Percentiles rank a stretch among this genome's conserved stretches.
phyloP scores from a whole-genome alignment of 2,888 invertebrate species.

The Pollenia labialis region DNA sequence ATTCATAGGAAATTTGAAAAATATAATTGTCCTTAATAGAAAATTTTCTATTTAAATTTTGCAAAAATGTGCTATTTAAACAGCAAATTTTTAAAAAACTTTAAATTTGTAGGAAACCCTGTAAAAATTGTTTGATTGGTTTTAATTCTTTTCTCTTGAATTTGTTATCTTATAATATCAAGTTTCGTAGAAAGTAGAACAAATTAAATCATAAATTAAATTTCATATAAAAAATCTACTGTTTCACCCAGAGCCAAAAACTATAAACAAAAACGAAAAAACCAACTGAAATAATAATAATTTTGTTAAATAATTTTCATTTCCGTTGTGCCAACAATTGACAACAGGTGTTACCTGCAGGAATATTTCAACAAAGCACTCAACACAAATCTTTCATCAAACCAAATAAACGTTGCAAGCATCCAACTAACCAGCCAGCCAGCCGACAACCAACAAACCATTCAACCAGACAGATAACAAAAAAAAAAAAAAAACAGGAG shows the following conservation, averaged over 20 bases:
- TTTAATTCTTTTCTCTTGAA: not conserved
- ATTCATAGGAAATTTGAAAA: too few species aligned
- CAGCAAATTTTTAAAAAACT: too few species aligned
- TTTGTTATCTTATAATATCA: not conserved
- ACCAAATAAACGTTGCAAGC: slow-evolving; percentile 54
- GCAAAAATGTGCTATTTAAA: too few species aligned
- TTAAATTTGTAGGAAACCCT: too few species aligned
- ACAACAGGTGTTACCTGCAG: slow-evolving; percentile 72
- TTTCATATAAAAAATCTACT: not conserved
- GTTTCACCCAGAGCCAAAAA: slow-evolving; percentile 6
- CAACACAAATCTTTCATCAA: slow-evolving; percentile 61
- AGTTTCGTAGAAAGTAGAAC: not conserved
- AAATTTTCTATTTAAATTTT: too few species aligned
- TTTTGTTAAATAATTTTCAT: slow-evolving; percentile 66
- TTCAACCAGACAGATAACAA: slow-evolving; percentile 31
- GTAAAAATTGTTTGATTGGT: too few species aligned
- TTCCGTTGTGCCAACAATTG: slow-evolving; percentile 67
- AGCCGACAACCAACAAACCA: slow-evolving; percentile 43
- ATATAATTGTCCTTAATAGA: too few species aligned
- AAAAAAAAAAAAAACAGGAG: not conserved
- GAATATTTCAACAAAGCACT: slow-evolving; percentile 71
- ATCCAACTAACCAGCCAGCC: slow-evolving; percentile 24
- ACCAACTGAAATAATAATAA: slow-evolving; percentile 34
- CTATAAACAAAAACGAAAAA: slow-evolving; percentile 4
- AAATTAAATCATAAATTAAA: slow-evolving; percentile 32